Evolutionary conservation across 2,113 vertebrate genomes (phyloP).

Genomic region (Choloepus hoffmanni): DNA sequence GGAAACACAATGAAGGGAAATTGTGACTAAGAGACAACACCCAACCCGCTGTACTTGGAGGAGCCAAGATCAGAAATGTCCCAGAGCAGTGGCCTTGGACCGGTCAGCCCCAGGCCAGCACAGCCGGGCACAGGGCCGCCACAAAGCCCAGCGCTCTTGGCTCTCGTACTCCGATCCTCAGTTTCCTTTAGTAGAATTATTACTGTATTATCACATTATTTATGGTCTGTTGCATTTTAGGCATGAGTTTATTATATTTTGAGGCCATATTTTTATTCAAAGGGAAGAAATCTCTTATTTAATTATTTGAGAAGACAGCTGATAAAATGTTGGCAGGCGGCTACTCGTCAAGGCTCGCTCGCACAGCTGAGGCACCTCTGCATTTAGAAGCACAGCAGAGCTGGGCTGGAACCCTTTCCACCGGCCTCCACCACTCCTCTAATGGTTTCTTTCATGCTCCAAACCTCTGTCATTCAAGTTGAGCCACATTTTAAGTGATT

Average conservation of each 20-base stretch:
- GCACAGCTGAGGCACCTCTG: neutral
- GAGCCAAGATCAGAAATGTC: neutral
- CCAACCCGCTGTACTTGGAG: fast-evolving
- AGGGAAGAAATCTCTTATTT: neutral
- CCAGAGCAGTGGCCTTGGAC: no score
- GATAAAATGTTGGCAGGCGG: neutral
- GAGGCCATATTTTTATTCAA: neutral
- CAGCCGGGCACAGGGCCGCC: neutral
- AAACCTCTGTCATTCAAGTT: neutral
- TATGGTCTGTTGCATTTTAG: no score
- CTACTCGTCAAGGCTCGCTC: neutral
- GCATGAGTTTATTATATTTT: neutral
- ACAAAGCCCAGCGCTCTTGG: fast-evolving
- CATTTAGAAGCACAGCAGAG: no score
- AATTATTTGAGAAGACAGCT: neutral
- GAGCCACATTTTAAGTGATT: neutral
- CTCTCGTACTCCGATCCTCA: fast-evolving
- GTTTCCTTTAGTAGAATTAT: neutral
- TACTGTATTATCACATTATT: no score
- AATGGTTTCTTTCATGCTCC: neutral
- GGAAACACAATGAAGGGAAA: neutral
- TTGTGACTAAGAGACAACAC: fast-evolving
- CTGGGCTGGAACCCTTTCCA: fast-evolving
- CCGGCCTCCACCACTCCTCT: neutral
- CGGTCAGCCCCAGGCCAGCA: fast-evolving